Percentiles rank a stretch among this genome's conserved stretches.
These are phyloP conservation scores for Moxostoma hubbsi DNA, from an alignment of 2,797 vertebrate species.

Conservation along the genomic window DNA sequence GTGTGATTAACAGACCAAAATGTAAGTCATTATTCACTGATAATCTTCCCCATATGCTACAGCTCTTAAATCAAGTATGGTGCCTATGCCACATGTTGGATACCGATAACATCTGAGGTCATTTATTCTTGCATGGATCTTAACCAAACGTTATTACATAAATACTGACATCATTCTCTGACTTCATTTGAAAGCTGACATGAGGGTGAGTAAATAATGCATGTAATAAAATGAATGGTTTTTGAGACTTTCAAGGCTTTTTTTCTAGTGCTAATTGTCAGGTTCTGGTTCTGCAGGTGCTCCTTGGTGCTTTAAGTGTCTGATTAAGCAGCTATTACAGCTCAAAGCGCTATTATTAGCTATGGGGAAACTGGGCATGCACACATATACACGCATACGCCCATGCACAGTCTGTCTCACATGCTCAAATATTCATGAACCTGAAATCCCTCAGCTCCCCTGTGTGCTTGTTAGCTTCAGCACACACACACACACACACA, in stretches of 20 bases:
- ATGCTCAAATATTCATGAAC: constrained; percentile 80
- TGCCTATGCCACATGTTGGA: not conserved
- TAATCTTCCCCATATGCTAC: not conserved
- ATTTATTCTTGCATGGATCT: no score
- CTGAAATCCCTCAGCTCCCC: constrained; percentile 51
- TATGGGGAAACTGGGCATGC: constrained; percentile 63
- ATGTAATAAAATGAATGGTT: not conserved
- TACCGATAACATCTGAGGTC: no score
- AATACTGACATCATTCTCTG: constrained; percentile 24
- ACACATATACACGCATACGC: constrained; percentile 68
- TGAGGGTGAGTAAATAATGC: not conserved
- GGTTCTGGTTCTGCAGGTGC: constrained; percentile 19
- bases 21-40: not conserved
- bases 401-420: constrained; percentile 65
- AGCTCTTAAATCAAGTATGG: not conserved
- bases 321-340: constrained; percentile 10
- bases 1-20: not conserved
- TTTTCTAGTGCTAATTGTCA: constrained; percentile 2
- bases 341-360: constrained; percentile 77
- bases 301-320: constrained; percentile 21
- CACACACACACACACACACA: not conserved
- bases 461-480: constrained; percentile 27
- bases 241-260: not conserved
- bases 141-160: no score
- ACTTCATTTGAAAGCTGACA: constrained; percentile 20